These are phyloP conservation scores for Erebia ligea DNA, from an alignment of 2,888 invertebrate genomes.

Conservation along the genomic window DNA sequence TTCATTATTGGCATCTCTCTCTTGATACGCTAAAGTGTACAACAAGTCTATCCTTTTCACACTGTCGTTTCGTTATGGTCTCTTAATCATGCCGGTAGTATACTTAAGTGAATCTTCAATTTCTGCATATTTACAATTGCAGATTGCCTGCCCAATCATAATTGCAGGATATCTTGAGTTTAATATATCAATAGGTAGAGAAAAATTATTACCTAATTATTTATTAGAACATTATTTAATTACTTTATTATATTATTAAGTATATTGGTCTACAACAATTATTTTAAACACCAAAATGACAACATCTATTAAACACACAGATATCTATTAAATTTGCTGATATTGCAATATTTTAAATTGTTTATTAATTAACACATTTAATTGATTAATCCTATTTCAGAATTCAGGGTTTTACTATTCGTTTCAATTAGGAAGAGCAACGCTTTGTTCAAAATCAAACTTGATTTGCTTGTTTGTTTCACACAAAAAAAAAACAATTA, in stretches of 20 bases:
- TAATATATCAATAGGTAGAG: conserved; percentile 5
- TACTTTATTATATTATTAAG: conserved; percentile 34
- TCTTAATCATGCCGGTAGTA: background rate
- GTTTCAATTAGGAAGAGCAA: too few relatives aligned
- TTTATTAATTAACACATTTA: conserved; percentile 11
- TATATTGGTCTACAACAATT: conserved; percentile 51
- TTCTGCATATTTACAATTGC: background rate
- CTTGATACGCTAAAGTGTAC: too few relatives aligned
- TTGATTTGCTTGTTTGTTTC: too few relatives aligned
- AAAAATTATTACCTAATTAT: background rate
- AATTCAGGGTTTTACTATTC: background rate
- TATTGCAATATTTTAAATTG: conserved; percentile 16
- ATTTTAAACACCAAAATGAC: conserved; percentile 66
- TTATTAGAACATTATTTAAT: conserved; percentile 30
- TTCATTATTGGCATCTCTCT: too few relatives aligned
- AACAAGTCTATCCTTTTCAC: too few relatives aligned
- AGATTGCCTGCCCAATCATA: background rate
- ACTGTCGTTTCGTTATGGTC: too few relatives aligned
- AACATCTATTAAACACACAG: conserved; percentile 62
- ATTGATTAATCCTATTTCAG: conserved; percentile 4
- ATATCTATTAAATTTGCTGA: conserved; percentile 44
- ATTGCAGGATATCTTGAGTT: conserved; percentile 3
- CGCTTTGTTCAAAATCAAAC: too few relatives aligned
- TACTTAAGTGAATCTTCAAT: background rate
- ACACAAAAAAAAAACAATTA: too few relatives aligned